A percentile compares a stretch with the other conserved stretches of the same genome.
These are phyloP conservation scores for Pemphredon lugubris DNA, from an alignment of 2,888 invertebrate genomes.

Conservation along the genomic window DNA sequence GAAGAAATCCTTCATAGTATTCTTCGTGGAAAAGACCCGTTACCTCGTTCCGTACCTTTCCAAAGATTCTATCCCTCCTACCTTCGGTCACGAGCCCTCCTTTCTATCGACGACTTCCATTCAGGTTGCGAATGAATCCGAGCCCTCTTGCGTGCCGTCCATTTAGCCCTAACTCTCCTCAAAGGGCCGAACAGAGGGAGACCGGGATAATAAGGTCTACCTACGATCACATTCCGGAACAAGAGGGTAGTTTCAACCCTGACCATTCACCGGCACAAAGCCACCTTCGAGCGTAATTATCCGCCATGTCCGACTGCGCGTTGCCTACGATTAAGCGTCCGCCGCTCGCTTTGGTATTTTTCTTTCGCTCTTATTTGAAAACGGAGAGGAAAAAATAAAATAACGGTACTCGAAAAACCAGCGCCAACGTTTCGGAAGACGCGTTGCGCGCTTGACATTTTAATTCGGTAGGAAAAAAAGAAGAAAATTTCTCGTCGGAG, in stretches of 20 bases:
- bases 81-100: conserved; percentile 25
- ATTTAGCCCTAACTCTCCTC: conserved; percentile 17
- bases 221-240: conserved; percentile 50
- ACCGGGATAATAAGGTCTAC: conserved; percentile 59
- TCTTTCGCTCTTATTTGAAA: background rate
- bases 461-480: background rate
- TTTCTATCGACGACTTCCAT: conserved; percentile 36
- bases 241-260: conserved; percentile 41
- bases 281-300: conserved; percentile 51
- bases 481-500: background rate
- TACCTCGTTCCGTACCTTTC: conserved; percentile 9
- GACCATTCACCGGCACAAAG: conserved; percentile 36
- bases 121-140: conserved; percentile 49
- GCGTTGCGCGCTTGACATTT: background rate
- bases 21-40: conserved; percentile 18
- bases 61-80: conserved; percentile 31
- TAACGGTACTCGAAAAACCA: background rate
- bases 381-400: conserved; percentile 1
- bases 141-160: conserved; percentile 26
- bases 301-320: conserved; percentile 2
- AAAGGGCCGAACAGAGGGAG: conserved; percentile 32
- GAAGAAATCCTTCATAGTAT: background rate
- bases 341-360: background rate
- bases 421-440: background rate
- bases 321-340: conserved; percentile 1